Percentiles rank a stretch among this genome's conserved stretches.
phyloP scores from a whole-genome alignment of 2,797 vertebrate species.

The Melanotaenia maccullochi region DNA sequence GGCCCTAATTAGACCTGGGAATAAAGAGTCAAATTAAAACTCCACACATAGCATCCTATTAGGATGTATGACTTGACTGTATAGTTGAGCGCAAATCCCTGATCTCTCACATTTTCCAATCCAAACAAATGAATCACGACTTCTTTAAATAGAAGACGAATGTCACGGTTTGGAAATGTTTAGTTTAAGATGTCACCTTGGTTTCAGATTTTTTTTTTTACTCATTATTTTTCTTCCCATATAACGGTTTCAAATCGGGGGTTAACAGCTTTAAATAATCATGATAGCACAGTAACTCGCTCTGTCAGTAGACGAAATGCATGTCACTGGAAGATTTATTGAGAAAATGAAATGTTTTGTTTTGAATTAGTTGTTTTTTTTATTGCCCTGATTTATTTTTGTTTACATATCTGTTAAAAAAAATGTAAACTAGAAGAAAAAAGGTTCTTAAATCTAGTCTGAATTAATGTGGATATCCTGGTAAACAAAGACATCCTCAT shows the following conservation, averaged over 20 bases:
- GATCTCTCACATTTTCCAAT: slow-evolving; percentile 30
- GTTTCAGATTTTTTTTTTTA: slow-evolving; percentile 2
- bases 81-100: slow-evolving; percentile 47
- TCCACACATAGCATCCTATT: slow-evolving; percentile 62
- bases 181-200: slow-evolving; percentile 19
- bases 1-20: slow-evolving; percentile 82
- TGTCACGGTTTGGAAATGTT: slow-evolving; percentile 21
- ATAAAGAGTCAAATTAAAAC: slow-evolving; percentile 81
- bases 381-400: not conserved
- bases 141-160: slow-evolving; percentile 27
- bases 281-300: not conserved
- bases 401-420: not conserved
- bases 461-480: not conserved
- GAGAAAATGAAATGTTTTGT: not conserved
- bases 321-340: slow-evolving; percentile 10
- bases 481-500: not conserved
- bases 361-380: not conserved
- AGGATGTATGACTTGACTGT: slow-evolving; percentile 60
- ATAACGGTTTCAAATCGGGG: not conserved
- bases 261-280: slow-evolving; percentile 10
- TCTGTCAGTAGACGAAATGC: slow-evolving; percentile 1
- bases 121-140: slow-evolving; percentile 42
- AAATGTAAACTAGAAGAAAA: slow-evolving; percentile 9
- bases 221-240: not conserved
- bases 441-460: not conserved